Conservation (phyloP, 2,888 invertebrate species). For the Cyclophora punctaria region DNA sequence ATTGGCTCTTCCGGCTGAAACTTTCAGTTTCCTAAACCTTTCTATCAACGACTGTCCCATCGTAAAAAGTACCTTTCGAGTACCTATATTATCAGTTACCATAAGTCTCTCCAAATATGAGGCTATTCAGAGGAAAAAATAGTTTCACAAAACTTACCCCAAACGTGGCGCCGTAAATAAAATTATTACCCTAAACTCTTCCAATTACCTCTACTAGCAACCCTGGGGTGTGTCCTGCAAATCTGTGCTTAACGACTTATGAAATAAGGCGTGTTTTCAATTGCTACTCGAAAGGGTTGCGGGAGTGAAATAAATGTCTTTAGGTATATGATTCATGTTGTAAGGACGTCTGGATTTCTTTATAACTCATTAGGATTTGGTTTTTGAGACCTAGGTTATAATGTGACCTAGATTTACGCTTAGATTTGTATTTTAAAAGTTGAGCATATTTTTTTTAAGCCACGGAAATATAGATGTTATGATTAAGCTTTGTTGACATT, state of each 20-base stretch:
- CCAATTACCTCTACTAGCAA: slow-evolving; percentile 21
- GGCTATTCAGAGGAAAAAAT: slow-evolving; percentile 7
- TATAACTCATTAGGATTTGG: no score
- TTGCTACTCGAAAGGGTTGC: slow-evolving; percentile 8
- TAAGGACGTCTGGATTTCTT: background rate
- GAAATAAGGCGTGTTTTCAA: slow-evolving; percentile 10
- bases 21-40: no score
- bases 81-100: no score
- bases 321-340: slow-evolving; percentile 15
- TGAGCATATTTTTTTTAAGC: no score
- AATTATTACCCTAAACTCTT: slow-evolving; percentile 23
- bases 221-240: slow-evolving; percentile 5
- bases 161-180: slow-evolving; percentile 20
- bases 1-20: no score
- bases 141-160: slow-evolving; percentile 15
- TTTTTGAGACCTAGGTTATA: no score
- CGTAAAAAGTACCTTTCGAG: no score
- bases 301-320: slow-evolving; percentile 19
- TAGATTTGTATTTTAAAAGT: no score
- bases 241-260: slow-evolving; percentile 3
- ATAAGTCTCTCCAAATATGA: background rate
- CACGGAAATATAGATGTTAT: no score
- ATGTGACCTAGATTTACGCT: no score
- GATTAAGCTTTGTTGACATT: no score
- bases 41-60: no score